Percentiles rank a stretch among this genome's conserved stretches.
phyloP scores from a whole-genome alignment of 1,140 invertebrate genomes.

The Ceratina australensis region DNA sequence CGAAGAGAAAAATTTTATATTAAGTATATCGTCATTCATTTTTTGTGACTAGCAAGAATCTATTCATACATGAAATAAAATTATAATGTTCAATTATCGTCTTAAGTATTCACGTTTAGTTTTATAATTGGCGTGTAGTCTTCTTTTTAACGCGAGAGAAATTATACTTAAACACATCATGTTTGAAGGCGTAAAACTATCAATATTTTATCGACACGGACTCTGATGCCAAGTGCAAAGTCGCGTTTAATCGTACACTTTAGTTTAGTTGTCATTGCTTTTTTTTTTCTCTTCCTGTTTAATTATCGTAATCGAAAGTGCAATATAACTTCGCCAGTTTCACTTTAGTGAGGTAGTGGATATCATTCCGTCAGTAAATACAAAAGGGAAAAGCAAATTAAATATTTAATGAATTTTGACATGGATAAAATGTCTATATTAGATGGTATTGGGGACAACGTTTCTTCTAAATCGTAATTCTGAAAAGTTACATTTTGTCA shows the following conservation, averaged over 20 bases:
- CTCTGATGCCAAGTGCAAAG: neutral
- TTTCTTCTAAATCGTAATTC: constrained; percentile 28
- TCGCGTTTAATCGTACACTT: constrained; percentile 15
- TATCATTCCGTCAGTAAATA: constrained; percentile 20
- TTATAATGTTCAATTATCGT: neutral
- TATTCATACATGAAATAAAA: too few species aligned
- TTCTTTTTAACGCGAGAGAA: constrained; percentile 12
- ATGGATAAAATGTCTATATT: neutral
- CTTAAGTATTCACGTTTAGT: constrained; percentile 15
- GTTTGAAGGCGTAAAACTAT: constrained; percentile 2
- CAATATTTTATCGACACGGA: constrained; percentile 17
- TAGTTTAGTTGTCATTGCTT: constrained; percentile 42
- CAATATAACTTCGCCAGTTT: constrained; percentile 64
- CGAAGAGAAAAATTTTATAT: neutral
- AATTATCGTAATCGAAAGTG: constrained; percentile 61
- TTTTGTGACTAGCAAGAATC: neutral
- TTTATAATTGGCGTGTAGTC: constrained; percentile 37
- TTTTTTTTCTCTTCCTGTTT: constrained; percentile 26
- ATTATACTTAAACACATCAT: neutral
- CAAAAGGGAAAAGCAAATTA: too few species aligned
- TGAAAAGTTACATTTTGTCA: constrained; percentile 44
- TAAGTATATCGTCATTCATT: neutral
- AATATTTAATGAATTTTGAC: too few species aligned
- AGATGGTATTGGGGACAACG: neutral
- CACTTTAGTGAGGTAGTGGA: constrained; percentile 21